A percentile compares a stretch with the other conserved stretches of the same genome.
Conservation (phyloP, 2,797 vertebrate genomes). For the Geotrypetes seraphini region DNA sequence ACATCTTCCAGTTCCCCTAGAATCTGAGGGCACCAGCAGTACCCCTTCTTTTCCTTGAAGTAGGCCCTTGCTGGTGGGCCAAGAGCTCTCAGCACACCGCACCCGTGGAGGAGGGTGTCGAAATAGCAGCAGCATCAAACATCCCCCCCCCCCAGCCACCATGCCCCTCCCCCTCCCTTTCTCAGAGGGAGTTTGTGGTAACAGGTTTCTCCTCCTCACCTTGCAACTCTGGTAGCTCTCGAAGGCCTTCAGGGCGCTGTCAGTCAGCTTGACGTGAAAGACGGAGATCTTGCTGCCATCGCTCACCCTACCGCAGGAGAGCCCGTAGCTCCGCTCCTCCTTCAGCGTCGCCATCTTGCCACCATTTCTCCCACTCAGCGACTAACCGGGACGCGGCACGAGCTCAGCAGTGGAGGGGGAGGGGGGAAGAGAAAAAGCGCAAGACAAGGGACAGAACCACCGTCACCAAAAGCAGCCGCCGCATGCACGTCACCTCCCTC, state of each 20-base stretch:
- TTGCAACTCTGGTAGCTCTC: conserved; percentile 80
- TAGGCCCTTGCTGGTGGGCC: no score
- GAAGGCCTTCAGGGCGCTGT: conserved; percentile 83
- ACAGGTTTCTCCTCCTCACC: conserved; percentile 60
- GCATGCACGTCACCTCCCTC: no score
- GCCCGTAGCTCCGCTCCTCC: conserved; percentile 89
- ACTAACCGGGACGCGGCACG: conserved; percentile 40
- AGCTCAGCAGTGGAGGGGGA: conserved; percentile 14
- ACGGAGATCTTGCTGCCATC: conserved; percentile 85
- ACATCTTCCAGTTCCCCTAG: no score
- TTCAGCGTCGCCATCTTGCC: conserved; percentile 98
- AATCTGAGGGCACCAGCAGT: no score
- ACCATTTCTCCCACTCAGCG: conserved; percentile 53
- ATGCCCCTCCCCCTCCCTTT: no score
- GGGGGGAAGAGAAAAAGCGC: neutral
- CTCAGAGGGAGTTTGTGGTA: neutral
- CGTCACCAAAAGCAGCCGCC: no score
- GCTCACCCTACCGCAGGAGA: conserved; percentile 92
- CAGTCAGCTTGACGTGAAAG: conserved; percentile 93
- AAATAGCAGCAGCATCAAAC: no score
- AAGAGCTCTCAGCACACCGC: no score
- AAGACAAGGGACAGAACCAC: no score
- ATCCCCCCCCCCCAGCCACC: no score
- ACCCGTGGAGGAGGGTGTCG: neutral
- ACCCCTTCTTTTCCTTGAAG: no score